Evolutionary conservation across 2,888 invertebrate genomes (phyloP).

Genomic region (Neelides folsomi): DNA sequence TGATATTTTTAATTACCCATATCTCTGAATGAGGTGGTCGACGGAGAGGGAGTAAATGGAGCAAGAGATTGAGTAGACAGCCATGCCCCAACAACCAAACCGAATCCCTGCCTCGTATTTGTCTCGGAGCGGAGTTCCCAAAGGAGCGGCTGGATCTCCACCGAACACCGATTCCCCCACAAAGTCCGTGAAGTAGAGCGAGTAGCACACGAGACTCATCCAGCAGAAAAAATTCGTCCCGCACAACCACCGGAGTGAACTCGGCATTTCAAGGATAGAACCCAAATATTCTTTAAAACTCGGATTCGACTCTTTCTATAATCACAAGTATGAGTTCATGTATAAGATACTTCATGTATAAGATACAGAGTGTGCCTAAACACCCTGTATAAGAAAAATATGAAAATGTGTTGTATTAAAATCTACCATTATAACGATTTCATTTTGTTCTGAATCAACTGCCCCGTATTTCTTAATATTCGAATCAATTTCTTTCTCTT

Average conservation of each 20-base stretch:
- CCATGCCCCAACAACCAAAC: slow-evolving; percentile 95
- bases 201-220: slow-evolving; percentile 97
- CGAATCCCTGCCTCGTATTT: slow-evolving; percentile 79
- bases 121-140: slow-evolving; percentile 35
- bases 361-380: no score
- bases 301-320: slow-evolving; percentile 8
- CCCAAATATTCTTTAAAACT: slow-evolving; percentile 60
- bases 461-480: no score
- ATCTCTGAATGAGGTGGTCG: slow-evolving; percentile 65
- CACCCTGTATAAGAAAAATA: no score
- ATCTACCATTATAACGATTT: no score
- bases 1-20: slow-evolving; percentile 40
- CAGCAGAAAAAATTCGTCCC: slow-evolving; percentile 90
- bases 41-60: slow-evolving; percentile 80
- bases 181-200: slow-evolving; percentile 90
- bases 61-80: slow-evolving; percentile 72
- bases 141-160: slow-evolving; percentile 50
- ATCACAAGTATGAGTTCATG: no score
- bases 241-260: slow-evolving; percentile 70
- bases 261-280: slow-evolving; percentile 85
- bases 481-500: no score
- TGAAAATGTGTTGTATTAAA: no score
- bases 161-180: slow-evolving; percentile 79
- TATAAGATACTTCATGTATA: no score
- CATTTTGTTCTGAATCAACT: no score